Evolutionary conservation across 2,113 vertebrate species (phyloP).

Genomic region (Nesospiza acunhae): DNA sequence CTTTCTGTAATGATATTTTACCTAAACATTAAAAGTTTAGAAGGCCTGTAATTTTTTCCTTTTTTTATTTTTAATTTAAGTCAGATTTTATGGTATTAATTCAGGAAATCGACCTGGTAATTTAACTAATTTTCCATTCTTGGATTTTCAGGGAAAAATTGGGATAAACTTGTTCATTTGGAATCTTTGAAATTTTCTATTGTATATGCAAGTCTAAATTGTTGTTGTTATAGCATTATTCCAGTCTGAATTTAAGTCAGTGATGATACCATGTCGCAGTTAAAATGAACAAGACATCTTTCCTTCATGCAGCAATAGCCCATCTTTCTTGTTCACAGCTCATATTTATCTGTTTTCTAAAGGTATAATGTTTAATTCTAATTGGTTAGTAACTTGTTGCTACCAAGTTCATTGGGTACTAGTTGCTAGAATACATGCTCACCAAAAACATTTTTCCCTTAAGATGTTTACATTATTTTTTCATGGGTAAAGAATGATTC

Average conservation of each 20-base stretch:
- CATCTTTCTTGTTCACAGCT: background rate
- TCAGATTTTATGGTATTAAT: background rate
- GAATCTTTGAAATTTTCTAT: background rate
- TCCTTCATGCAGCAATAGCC: background rate
- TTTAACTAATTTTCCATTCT: background rate
- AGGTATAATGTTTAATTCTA: background rate
- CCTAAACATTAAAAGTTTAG: background rate
- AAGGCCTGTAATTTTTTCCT: background rate
- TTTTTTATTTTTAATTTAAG: background rate
- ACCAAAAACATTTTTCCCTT: background rate
- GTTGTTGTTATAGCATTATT: background rate
- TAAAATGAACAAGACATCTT: background rate
- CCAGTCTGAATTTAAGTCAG: background rate
- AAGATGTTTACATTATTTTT: background rate
- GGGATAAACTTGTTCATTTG: background rate
- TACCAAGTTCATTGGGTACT: background rate
- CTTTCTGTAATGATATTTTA: background rate
- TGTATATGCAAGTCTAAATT: background rate
- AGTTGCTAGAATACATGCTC: background rate
- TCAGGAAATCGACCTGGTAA: background rate
- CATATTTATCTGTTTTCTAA: background rate
- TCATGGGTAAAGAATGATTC: background rate
- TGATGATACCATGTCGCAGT: background rate
- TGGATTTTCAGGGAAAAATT: background rate
- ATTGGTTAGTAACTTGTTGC: background rate